A percentile compares a stretch with the other conserved stretches of the same genome.
Evolutionary conservation across 2,888 invertebrate genomes (phyloP).

Genomic region (Caenorhabditis virilis): DNA sequence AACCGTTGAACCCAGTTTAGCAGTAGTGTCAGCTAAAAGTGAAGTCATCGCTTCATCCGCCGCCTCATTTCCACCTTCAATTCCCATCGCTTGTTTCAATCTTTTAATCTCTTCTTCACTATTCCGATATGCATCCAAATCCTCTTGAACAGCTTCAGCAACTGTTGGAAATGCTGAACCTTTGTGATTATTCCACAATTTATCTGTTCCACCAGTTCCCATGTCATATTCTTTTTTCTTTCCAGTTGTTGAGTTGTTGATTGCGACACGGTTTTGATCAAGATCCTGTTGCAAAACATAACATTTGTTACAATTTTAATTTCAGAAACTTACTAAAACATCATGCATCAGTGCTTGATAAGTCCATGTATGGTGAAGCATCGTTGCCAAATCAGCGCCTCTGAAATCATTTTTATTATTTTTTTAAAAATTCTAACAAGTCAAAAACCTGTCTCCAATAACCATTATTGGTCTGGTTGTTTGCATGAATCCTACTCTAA

Average conservation of each 20-base stretch:
- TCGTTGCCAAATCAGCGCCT: conserved; percentile 80
- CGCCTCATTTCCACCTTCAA: conserved; percentile 82
- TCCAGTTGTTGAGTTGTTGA: conserved; percentile 75
- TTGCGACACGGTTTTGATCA: conserved; percentile 82
- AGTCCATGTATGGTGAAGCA: conserved; percentile 98
- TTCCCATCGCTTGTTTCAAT: conserved; percentile 84
- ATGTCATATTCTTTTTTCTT: conserved; percentile 89
- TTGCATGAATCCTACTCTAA: conserved; percentile 73
- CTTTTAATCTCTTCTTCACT: conserved; percentile 96
- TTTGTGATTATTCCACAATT: conserved; percentile 90
- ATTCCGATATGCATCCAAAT: conserved; percentile 88
- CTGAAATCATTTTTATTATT: conserved; percentile 6
- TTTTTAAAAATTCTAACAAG: not conserved
- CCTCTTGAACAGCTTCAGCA: conserved; percentile 97
- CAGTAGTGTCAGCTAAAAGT: conserved; percentile 87
- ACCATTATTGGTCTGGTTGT: conserved; percentile 50
- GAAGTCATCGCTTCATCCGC: conserved; percentile 81
- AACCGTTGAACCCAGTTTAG: conserved; percentile 87
- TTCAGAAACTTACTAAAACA: conserved; percentile 75
- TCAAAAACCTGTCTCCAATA: conserved; percentile 41
- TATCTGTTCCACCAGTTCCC: conserved; percentile 76
- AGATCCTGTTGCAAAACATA: conserved; percentile 75
- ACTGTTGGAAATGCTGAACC: conserved; percentile 76
- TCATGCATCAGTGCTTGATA: conserved; percentile 98
- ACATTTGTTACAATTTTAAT: not conserved